Conservation (phyloP, 2,888 invertebrate species). For the Sinotaia quadrata region DNA sequence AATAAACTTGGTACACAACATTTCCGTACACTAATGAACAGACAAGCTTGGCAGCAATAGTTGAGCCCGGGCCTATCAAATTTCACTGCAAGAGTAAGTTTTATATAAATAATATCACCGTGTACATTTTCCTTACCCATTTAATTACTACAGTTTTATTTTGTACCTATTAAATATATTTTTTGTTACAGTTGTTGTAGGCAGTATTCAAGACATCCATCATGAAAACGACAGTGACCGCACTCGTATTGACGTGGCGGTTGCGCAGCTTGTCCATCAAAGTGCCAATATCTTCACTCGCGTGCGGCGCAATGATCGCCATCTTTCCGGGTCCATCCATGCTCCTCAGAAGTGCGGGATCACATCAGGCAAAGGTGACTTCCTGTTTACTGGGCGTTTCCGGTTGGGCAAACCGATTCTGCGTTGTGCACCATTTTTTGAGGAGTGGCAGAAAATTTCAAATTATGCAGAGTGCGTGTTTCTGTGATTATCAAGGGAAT, state of each 20-base stretch:
- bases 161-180: too few relatives aligned
- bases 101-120: too few relatives aligned
- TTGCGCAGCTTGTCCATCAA: slow-evolving; percentile 54
- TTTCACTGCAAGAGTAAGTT: too few relatives aligned
- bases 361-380: slow-evolving; percentile 47
- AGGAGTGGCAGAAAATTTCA: slow-evolving; percentile 53
- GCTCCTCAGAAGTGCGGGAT: slow-evolving; percentile 54
- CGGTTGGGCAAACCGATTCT: slow-evolving; percentile 54
- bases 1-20: too few relatives aligned
- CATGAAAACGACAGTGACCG: slow-evolving; percentile 39
- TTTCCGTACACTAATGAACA: too few relatives aligned
- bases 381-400: slow-evolving; percentile 58
- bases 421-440: slow-evolving; percentile 55
- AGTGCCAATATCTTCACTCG: slow-evolving; percentile 34
- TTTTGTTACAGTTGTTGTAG: slow-evolving; percentile 55
- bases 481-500: too few relatives aligned
- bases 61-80: too few relatives aligned
- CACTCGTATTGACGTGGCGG: slow-evolving; percentile 49
- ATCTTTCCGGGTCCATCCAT: slow-evolving; percentile 49
- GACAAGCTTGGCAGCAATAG: too few relatives aligned
- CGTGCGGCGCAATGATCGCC: slow-evolving; percentile 28
- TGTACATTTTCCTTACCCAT: not conserved
- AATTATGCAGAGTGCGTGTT: slow-evolving; percentile 31
- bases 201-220: slow-evolving; percentile 46
- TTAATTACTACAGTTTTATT: not conserved